phyloP scores from a whole-genome alignment of 2,888 invertebrate species.

The Sthenelais limicola region DNA sequence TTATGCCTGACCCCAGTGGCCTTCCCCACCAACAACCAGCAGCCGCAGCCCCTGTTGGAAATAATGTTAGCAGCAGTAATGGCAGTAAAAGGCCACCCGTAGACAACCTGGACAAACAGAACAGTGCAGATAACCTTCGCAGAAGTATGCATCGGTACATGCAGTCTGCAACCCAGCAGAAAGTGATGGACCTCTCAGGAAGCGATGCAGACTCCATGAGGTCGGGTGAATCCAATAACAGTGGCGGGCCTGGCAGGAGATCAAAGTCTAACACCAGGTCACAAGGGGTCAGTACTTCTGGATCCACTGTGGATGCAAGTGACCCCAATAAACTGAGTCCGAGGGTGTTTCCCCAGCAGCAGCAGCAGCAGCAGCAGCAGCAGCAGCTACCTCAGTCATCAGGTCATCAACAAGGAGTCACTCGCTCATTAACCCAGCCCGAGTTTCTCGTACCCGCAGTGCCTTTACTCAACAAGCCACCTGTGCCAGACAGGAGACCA shows the following conservation, averaged over 20 bases:
- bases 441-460: constrained; percentile 22
- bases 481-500: constrained; percentile 44
- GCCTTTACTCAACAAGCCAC: constrained; percentile 40
- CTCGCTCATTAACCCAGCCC: background rate
- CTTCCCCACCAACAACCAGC: too few species aligned
- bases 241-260: background rate
- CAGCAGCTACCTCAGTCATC: background rate
- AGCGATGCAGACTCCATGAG: constrained; percentile 62
- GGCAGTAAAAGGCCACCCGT: background rate
- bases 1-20: constrained; percentile 77
- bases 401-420: background rate
- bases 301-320: background rate
- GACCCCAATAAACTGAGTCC: constrained; percentile 18
- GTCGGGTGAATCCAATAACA: constrained; percentile 34
- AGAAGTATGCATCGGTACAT: constrained; percentile 68
- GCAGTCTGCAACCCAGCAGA: constrained; percentile 53
- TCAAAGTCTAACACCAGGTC: background rate
- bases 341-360: background rate
- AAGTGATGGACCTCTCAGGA: constrained; percentile 1
- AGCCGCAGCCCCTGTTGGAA: too few species aligned
- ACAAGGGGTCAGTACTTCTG: background rate
- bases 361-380: background rate
- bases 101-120: constrained; percentile 54
- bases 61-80: too few species aligned
- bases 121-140: constrained; percentile 66